Base-by-base conservation (phyloP, 2,888 invertebrate species). In the Shargacucullia verbasci region DNA sequence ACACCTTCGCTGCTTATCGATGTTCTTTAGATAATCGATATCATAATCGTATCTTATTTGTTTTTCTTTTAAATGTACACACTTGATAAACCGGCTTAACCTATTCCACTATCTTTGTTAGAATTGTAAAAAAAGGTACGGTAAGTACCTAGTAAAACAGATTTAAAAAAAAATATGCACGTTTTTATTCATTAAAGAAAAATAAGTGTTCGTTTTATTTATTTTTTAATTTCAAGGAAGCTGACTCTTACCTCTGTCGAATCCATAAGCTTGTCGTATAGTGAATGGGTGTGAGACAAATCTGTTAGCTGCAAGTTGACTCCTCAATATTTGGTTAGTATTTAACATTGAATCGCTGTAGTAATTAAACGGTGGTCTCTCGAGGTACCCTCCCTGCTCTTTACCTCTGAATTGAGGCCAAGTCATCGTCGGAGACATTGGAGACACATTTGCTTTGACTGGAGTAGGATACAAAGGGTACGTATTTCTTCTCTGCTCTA, bases 391-490 rank as follows among this genome's bases (percentile, higher is more conserved):
- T 20, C 75, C 52, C 2, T 75, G 53, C 9, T 86, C 84, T 55
- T 90, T 90, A n/a, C 85, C 70, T 62, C 85, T 84, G 55, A 86
- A 88, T 27, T 61, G 66, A 4, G 82, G 79, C 91, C 89, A 90
- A 0, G 62, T 48, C 2, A 60, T 37, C 43, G 71, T 46, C 0
- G 83, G 76, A 11, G 69, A 31, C n/a, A 62, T 34, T 8, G 59
- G 40, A 15, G 68, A 27, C 13, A 83, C 39, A 49, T 78, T 84
- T 1, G 88, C 84, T 70, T 91, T 92, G 43, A 93, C 60, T 4
- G 93, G 85, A 35, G 83, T 89, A 0, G 93, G 93, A 43, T 91
- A 86, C 27, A 93, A 50, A 0, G 93, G 93, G 50, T 85, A 90
- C 0, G 91, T 91, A 54, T 90, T 89, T 52, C 92, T 80, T 53